These are phyloP conservation scores for Mesocentrotus franciscanus DNA, from an alignment of 53 echinoderm and acorn worm species.

Conservation along the genomic window DNA sequence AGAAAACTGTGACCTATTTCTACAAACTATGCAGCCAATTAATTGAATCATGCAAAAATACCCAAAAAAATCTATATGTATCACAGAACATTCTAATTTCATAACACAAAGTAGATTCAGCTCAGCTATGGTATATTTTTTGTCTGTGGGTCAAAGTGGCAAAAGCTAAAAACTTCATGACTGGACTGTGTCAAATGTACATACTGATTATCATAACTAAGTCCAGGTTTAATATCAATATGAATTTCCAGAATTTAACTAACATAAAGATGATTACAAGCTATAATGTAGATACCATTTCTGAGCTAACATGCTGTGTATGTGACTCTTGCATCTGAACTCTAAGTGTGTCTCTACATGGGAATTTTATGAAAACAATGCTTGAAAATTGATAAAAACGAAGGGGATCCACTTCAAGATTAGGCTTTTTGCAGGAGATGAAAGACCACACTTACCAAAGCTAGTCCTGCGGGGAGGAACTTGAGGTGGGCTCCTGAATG, in stretches of 20 bases:
- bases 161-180: not conserved
- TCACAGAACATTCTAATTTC: constrained; percentile 20
- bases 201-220: no score
- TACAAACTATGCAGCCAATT: constrained; percentile 29
- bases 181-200: not conserved
- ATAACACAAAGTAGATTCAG: not conserved
- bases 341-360: constrained; percentile 14
- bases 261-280: not conserved
- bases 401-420: constrained; percentile 1
- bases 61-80: not conserved
- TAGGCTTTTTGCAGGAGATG: not conserved
- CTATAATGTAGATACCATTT: not conserved
- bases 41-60: constrained; percentile 34
- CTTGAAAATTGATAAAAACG: not conserved
- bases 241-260: not conserved
- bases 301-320: not conserved
- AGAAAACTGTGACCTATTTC: not conserved
- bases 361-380: constrained; percentile 34
- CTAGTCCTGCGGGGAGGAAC: constrained; percentile 86
- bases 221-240: not conserved
- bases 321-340: not conserved
- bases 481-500: constrained; percentile 83
- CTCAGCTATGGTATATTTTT: not conserved
- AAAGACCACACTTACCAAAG: constrained; percentile 72
- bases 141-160: not conserved